phyloP scores from a whole-genome alignment of 2,113 vertebrate species.

The Pluvialis apricaria region DNA sequence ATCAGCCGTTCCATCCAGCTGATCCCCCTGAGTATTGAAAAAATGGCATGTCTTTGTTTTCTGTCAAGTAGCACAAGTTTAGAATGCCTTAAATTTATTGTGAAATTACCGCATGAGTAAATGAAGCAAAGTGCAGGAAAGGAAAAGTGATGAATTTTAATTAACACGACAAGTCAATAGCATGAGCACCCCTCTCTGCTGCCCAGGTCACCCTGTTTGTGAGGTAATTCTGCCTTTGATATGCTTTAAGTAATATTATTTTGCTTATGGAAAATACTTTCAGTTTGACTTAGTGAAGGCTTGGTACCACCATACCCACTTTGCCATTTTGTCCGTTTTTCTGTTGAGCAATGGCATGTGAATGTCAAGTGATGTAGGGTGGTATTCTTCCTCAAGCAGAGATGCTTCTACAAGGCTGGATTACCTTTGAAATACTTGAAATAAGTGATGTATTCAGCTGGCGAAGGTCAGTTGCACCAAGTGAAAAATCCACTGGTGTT shows the following conservation, averaged over 20 bases:
- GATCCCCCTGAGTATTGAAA: neutral
- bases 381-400: neutral
- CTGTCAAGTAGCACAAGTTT: neutral
- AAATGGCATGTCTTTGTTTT: neutral
- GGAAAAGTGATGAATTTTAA: neutral
- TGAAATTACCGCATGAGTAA: neutral
- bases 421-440: neutral
- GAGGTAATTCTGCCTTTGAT: neutral
- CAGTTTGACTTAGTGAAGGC: neutral
- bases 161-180: neutral
- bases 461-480: neutral
- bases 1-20: neutral
- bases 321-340: neutral
- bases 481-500: neutral
- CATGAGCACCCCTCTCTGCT: neutral
- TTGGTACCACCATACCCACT: neutral
- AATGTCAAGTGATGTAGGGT: neutral
- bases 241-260: neutral
- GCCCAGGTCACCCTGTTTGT: neutral
- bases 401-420: neutral
- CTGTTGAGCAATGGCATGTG: neutral
- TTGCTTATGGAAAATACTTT: neutral
- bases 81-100: neutral
- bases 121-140: neutral
- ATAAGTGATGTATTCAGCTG: neutral